phyloP scores from a whole-genome alignment of 2,797 vertebrate species.

The Falco novaeseelandiae region DNA sequence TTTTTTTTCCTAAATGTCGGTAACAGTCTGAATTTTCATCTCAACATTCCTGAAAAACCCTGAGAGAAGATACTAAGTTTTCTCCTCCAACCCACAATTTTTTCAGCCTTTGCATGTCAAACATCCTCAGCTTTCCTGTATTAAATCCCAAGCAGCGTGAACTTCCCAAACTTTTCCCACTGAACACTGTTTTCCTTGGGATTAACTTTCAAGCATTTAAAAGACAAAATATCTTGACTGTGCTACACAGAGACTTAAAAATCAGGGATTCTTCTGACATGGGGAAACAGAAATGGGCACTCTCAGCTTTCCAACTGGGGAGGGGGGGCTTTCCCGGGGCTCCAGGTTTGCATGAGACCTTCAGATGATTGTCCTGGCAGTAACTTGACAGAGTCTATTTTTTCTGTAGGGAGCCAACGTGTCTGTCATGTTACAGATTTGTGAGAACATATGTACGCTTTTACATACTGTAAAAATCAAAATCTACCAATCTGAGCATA shows the following conservation, averaged over 20 bases:
- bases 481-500: not conserved
- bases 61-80: not conserved
- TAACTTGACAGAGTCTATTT: not conserved
- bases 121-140: not conserved
- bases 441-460: not conserved
- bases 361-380: not conserved
- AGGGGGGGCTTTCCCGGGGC: not conserved
- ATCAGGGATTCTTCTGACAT: rapidly evolving
- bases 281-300: not conserved
- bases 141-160: not conserved
- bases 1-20: not conserved
- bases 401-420: not conserved
- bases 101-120: not conserved
- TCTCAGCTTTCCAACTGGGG: no score
- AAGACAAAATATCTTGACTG: not conserved
- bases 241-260: not conserved
- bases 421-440: rapidly evolving
- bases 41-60: not conserved
- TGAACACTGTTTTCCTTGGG: not conserved
- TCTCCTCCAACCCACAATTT: not conserved
- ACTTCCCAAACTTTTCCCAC: not conserved
- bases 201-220: not conserved
- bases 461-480: not conserved
- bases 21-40: not conserved
- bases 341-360: not conserved